Base-by-base conservation (phyloP, 2,797 vertebrate species). In the Coracias cyanogaster region DNA sequence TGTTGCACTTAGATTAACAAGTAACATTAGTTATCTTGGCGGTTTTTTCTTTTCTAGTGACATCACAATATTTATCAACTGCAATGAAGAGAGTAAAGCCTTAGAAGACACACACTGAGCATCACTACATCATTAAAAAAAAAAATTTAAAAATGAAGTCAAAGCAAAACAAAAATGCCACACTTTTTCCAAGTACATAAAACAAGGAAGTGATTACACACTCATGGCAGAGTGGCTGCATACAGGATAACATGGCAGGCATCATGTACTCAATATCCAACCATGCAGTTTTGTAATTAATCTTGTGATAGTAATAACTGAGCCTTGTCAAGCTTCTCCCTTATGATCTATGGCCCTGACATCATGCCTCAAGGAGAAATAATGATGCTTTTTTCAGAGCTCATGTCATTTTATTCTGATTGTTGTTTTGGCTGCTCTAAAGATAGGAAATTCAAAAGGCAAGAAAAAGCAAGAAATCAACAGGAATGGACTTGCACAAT, bases 281-380 rank as follows among this genome's bases (percentile, higher is more conserved):
- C 94, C 92, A 82, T 72, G 69, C 70, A 74, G 45, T 92, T 96
- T 89, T 89, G 89, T 92, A 97, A 97, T 97, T 96, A 97, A 97
- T 97, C 96, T 97, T 97, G 66, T 86, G 94, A 94, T 95, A 94
- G 94, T 91, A 97, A 96, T 97, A 97, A 97, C 96, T 92, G 85
- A 96, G 92, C 77, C 96, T 95, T 97, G 97, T 96, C 96, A 97
- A 90, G 76, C 37, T 94, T 88, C 92, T 84, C 89, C 41, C 39
- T 92, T 84, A 90, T 97, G 95, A 97, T 97, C 93, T 96, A 97
- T 96, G 61, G 91, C 82, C 91, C 94, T 95, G 96, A 97, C 97
- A 96, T 41, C n/a, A 64, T 3, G 37, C 76, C 96, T 87, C 91
- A 92, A 88, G 76, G 87, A 97, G 94, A 96, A 97, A 95, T 97